phyloP scores from a whole-genome alignment of 2,888 invertebrate species.

The Tetranychus truncatus region DNA sequence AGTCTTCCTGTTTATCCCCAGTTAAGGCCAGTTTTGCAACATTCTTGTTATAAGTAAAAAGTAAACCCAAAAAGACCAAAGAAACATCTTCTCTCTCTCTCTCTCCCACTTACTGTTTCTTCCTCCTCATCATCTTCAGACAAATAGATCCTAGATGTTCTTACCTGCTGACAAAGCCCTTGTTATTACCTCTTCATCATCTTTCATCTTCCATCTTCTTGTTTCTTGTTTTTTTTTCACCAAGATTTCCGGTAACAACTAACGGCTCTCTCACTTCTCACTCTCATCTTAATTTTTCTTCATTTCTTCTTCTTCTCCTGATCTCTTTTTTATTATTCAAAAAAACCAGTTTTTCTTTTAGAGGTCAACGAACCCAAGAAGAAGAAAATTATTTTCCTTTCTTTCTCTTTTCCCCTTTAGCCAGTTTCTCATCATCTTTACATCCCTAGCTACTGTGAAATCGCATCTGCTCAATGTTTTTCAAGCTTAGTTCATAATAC shows the following conservation, averaged over 20 bases:
- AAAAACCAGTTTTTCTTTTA: neutral
- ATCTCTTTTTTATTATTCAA: neutral
- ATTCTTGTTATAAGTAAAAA: slow-evolving; percentile 2
- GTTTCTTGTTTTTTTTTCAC: neutral
- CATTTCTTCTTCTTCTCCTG: neutral
- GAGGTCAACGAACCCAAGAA: neutral
- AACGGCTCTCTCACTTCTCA: neutral
- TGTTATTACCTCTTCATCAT: neutral
- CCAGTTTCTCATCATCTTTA: neutral
- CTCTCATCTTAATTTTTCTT: too few relatives aligned
- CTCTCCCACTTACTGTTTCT: slow-evolving; percentile 6
- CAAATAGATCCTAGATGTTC: neutral
- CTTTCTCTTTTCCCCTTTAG: neutral
- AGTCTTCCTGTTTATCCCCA: slow-evolving; percentile 10
- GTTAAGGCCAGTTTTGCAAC: slow-evolving; percentile 10
- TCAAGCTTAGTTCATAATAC: neutral
- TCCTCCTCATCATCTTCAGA: neutral
- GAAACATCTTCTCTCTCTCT: neutral
- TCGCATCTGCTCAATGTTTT: neutral
- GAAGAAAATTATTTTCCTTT: neutral
- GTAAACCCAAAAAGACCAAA: neutral
- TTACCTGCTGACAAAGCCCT: neutral
- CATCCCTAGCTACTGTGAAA: neutral
- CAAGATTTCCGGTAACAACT: slow-evolving; percentile 1
- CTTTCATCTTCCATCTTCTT: neutral